These are phyloP conservation scores for Lipophrys pholis DNA, from an alignment of 2,113 vertebrate species.

Conservation along the genomic window DNA sequence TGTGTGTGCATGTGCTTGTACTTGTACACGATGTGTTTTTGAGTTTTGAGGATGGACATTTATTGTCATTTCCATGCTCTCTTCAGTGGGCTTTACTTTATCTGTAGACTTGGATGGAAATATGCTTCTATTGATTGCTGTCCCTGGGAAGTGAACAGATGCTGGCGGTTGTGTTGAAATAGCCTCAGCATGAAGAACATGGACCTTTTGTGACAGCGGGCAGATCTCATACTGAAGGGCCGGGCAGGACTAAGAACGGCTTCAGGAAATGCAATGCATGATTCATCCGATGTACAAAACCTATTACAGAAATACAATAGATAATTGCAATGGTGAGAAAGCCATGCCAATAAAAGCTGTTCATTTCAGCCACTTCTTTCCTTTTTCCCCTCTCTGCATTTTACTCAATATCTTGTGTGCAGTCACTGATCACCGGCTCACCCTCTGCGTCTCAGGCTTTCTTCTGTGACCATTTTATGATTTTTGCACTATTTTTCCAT, in stretches of 20 bases:
- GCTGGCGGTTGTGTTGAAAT: constrained; percentile 68
- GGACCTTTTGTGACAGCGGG: constrained; percentile 73
- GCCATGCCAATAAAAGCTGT: constrained; percentile 38
- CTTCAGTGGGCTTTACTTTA: constrained; percentile 58
- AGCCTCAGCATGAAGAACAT: constrained; percentile 66
- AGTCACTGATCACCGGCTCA: constrained; percentile 23
- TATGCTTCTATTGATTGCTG: constrained; percentile 77
- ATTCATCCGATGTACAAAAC: constrained; percentile 59
- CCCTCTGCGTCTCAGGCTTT: constrained; percentile 24
- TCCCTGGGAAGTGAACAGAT: constrained; percentile 71
- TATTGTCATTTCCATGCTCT: constrained; percentile 67
- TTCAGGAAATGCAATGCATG: constrained; percentile 56
- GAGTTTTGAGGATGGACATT: constrained; percentile 63
- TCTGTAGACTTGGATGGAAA: constrained; percentile 64
- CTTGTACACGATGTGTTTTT: constrained; percentile 39
- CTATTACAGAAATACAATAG: constrained; percentile 68
- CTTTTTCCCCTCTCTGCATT: constrained; percentile 18
- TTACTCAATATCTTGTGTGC: constrained; percentile 18
- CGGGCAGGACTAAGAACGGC: constrained; percentile 52
- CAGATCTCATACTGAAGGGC: constrained; percentile 65
- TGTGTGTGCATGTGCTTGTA: constrained; percentile 10
- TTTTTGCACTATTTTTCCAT: constrained; percentile 12
- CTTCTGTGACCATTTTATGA: constrained; percentile 11
- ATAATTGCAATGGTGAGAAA: constrained; percentile 58
- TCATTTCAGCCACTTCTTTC: background rate